These are phyloP conservation scores for Lymantria monacha DNA, from an alignment of 2,888 invertebrate genomes.

Conservation along the genomic window DNA sequence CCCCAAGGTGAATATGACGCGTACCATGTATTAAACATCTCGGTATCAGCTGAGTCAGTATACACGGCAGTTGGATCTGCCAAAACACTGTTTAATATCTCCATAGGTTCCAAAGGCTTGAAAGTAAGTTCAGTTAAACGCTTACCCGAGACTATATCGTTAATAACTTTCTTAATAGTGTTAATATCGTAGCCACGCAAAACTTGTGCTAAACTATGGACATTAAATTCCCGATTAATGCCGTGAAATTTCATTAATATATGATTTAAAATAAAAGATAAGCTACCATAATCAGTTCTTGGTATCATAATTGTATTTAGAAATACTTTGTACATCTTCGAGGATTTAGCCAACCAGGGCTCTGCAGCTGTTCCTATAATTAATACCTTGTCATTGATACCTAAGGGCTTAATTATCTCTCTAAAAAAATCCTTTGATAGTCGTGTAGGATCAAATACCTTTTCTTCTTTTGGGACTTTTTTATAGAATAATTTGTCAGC, in stretches of 20 bases:
- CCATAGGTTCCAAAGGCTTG: constrained; percentile 74
- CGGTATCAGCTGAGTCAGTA: constrained; percentile 64
- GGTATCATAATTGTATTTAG: constrained; percentile 81
- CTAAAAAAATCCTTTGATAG: constrained; percentile 86
- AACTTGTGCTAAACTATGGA: constrained; percentile 80
- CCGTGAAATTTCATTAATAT: constrained; percentile 83
- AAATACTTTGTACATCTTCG: constrained; percentile 78
- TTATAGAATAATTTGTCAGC: constrained; percentile 87
- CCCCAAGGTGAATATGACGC: constrained; percentile 59
- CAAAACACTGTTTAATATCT: constrained; percentile 74
- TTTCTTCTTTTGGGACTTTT: constrained; percentile 84
- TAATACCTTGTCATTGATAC: constrained; percentile 84
- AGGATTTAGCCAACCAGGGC: constrained; percentile 84
- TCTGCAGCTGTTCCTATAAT: constrained; percentile 86
- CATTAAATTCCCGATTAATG: constrained; percentile 81
- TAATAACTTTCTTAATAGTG: constrained; percentile 66
- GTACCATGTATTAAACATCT: constrained; percentile 78
- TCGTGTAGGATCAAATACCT: constrained; percentile 85
- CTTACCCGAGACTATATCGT: constrained; percentile 64
- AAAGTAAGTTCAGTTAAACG: constrained; percentile 77
- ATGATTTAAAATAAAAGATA: constrained; percentile 78
- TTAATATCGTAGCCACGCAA: constrained; percentile 80
- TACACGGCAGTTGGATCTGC: constrained; percentile 48
- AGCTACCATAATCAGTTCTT: constrained; percentile 82
- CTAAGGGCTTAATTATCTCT: constrained; percentile 86